Evolutionary conservation across 2,888 invertebrate species (phyloP), one percentile per base, ranked within the genome.

Genomic region (Phengaris arion): DNA sequence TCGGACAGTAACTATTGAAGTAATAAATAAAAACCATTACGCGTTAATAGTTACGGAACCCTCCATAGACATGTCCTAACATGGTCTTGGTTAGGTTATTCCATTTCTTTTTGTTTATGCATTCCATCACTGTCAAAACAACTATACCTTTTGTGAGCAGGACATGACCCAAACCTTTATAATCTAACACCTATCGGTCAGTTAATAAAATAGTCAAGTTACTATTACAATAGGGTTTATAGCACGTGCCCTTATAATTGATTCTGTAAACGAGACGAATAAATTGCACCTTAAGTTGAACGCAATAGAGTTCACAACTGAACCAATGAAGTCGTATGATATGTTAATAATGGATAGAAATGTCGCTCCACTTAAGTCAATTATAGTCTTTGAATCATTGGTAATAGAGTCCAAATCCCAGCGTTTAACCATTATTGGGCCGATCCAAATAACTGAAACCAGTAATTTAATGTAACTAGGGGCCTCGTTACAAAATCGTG

Each of bases 391-490:
- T 64, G 6, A 13, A 13, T 45, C 35, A 35, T 12, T 35, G 10
- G 22, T 2, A 12, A 64, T 64, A 64, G 12, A 74, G 78, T 78
- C 55, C 15, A 79, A 70, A 75, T 73, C 77, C 12, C 22, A 22
- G 46, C 6, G 9, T 54, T 48, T 70, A 35, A 59, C 76, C 35
- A 68, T 78, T 77, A 51, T 79, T 76, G 77, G 80, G 80, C 79
- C 72, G 76, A 76, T 77, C 78, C 76, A 84, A 70, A 72, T 83
- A 84, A 81, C 84, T 84, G 85, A 82, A 79, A 85, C 85, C 82
- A 83, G 87, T 85, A 89, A 89, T 90, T 90, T 87, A 77, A 81
- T 86, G 85, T 86, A 88, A 90, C 88, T 85, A 83, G 82, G 81
- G 81, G 79, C 82, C 83, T 85, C 83, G 85, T 85, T 86, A 84